Evolutionary conservation across 2,888 invertebrate genomes (phyloP), one percentile per base, ranked within the genome.

Genomic region (Pterobdella sp.): DNA sequence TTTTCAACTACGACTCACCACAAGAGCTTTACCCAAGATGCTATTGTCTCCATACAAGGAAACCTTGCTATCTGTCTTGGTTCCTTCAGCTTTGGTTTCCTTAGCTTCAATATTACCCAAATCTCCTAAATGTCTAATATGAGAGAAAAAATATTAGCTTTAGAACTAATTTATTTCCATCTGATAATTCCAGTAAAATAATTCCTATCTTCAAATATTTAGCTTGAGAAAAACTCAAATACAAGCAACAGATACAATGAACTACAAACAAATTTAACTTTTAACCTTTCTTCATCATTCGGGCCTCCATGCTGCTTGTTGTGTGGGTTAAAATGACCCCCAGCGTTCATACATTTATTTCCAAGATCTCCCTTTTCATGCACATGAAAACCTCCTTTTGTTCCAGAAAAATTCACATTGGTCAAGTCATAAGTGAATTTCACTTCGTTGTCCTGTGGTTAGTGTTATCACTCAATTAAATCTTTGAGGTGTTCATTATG

Each of bases 41-140:
- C 67, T 67, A 34, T 60, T 73, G 1, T 63, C 1, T 42, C 60
- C 68, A 63, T 26, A 60, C 2, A 73, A 34, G 29, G 52, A 34
- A 36, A 70, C 18, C 31, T 42, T 32, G 2, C 29, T 14, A 67
- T 74, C 74, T 22, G 7, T 4, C 18, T 72, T 74, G 37, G n/a
- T 29, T 0, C 22, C 52, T 22, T 26, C 31, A 14, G 63, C 74
- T 1, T 68, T 72, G 14, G n/a, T 26, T 10, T n/a, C 63, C 26
- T 56, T 72, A 3, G 56, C 72, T 26, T 7, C 18, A 64, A 74
- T 72, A 37, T 74, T 74, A 29, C 74, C 74, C 35, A 74, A 35
- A 42, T 74, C 74, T 1, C 74, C 74, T 34, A 72, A 72, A 60
- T 74, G 74, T 56, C 74, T 74, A 63, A 31, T 34, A 34, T 34